Percentiles rank a stretch among this genome's conserved stretches.
Evolutionary conservation across 2,113 vertebrate species (phyloP).

Genomic region (Corapipo altera): DNA sequence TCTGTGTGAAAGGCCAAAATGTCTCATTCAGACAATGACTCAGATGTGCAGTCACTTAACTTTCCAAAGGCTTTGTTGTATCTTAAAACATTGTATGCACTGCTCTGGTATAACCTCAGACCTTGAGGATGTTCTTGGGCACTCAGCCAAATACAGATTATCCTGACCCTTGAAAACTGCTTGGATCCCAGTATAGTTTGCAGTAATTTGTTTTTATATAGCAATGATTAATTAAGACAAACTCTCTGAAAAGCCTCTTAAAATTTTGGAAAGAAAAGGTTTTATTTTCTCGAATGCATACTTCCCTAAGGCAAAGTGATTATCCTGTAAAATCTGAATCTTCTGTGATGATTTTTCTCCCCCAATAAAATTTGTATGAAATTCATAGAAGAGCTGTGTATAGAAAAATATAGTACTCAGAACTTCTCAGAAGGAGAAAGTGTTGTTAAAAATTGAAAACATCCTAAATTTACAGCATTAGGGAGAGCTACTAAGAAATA

Average conservation of each 20-base stretch:
- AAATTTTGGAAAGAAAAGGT: neutral
- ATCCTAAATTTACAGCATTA: neutral
- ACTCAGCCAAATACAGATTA: neutral
- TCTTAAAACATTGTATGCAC: neutral
- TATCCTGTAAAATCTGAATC: neutral
- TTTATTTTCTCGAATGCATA: neutral
- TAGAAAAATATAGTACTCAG: neutral
- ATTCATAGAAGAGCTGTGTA: neutral
- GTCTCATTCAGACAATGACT: neutral
- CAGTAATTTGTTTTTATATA: neutral
- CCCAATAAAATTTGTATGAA: neutral
- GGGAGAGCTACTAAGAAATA: neutral
- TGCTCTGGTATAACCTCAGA: neutral
- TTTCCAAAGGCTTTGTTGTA: neutral
- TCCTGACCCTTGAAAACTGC: neutral
- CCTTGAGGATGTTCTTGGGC: neutral
- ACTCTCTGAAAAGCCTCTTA: neutral
- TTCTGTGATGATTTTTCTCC: neutral
- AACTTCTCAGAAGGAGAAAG: neutral
- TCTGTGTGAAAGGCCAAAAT: neutral
- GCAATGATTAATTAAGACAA: neutral
- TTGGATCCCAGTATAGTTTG: neutral
- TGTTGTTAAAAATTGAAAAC: neutral
- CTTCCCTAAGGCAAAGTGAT: neutral
- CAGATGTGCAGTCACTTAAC: neutral